phyloP scores from a whole-genome alignment of 2,888 invertebrate species.

The Ophion obscuratus region DNA sequence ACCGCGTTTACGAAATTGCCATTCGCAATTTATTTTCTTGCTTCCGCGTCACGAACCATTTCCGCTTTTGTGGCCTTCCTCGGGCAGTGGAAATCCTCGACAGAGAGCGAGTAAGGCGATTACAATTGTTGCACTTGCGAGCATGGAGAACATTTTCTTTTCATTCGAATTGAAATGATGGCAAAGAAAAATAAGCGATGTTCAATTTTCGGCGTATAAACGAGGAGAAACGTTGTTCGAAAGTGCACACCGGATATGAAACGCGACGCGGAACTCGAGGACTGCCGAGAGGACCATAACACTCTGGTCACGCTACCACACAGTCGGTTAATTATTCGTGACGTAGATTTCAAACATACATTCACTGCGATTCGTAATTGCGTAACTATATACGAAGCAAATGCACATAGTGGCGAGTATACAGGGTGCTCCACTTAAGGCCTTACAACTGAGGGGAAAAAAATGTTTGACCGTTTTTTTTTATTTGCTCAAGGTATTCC shows the following conservation, averaged over 20 bases:
- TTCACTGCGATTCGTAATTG: slow-evolving; percentile 52
- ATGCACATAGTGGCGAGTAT: slow-evolving; percentile 8
- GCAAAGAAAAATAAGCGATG: background rate
- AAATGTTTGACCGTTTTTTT: too few species aligned
- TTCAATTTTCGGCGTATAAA: background rate
- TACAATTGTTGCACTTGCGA: slow-evolving; percentile 4
- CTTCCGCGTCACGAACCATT: slow-evolving; percentile 12
- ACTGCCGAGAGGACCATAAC: slow-evolving; percentile 45
- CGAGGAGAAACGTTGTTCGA: background rate
- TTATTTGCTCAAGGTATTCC: too few species aligned
- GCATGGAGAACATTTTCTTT: slow-evolving; percentile 4
- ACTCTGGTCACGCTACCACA: slow-evolving; percentile 51
- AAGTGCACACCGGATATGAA: slow-evolving; percentile 47
- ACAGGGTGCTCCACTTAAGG: background rate
- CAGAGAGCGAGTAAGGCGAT: background rate
- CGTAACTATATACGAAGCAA: slow-evolving; percentile 34
- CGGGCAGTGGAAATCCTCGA: slow-evolving; percentile 22
- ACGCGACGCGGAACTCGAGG: slow-evolving; percentile 55
- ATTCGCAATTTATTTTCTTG: background rate
- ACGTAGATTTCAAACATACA: slow-evolving; percentile 47
- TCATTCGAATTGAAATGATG: background rate
- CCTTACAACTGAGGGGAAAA: too few species aligned
- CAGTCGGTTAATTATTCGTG: slow-evolving; percentile 58
- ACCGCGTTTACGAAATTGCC: background rate
- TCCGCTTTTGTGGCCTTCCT: background rate